Base-by-base conservation (phyloP, 2,113 vertebrate species). In the Cavia porcellus region DNA sequence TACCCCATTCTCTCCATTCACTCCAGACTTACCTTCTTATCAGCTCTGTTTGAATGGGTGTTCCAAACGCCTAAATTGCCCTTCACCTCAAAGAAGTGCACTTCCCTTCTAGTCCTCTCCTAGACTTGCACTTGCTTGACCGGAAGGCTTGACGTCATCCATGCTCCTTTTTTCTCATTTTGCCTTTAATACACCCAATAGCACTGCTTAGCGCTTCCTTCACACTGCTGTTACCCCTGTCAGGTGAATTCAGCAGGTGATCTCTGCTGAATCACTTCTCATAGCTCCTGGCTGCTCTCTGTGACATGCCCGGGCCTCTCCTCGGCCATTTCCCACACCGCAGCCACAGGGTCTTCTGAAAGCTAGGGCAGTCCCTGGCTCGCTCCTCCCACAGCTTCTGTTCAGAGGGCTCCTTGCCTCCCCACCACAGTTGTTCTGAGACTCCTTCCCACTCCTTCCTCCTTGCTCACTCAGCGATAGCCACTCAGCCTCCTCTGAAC, bases 21-120 rank as follows among this genome's bases (percentile, higher is more conserved):
- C 75, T 45, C n/a, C 45, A 25, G 0, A 30, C n/a, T 12, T 74
- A 45, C 10, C 11, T 2, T 0, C 50, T 32, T 17, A 13, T 4
- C 1, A 2, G 42, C 62, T 61, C 42, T 83, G 5, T 38, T 25
- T 20, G 20, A 42, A 5, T 28, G 35, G 35, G 0, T n/a, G 28
- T 8, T 35, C 89, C 38, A 70, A 11, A 57, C 15, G 59, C n/a
- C 42, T 19, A 7, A 1, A 13, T 70, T 3, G 7, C 62, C 42
- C 24, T 32, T 86, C 59, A 38, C 3, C 4, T 66, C 61, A 20
- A 20, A 38, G 42, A 77, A 25, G 11, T 11, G 2, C 0, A 0
- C 72, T 66, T 88, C 52, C 17, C 24, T 25, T 10, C 0, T 7
- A 12, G 22, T 19, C 17, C 35, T 32, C 59, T 2, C 10, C 5